Evolutionary conservation across 1,140 invertebrate species (phyloP).

Genomic region (Oncopodura yosiiana): DNA sequence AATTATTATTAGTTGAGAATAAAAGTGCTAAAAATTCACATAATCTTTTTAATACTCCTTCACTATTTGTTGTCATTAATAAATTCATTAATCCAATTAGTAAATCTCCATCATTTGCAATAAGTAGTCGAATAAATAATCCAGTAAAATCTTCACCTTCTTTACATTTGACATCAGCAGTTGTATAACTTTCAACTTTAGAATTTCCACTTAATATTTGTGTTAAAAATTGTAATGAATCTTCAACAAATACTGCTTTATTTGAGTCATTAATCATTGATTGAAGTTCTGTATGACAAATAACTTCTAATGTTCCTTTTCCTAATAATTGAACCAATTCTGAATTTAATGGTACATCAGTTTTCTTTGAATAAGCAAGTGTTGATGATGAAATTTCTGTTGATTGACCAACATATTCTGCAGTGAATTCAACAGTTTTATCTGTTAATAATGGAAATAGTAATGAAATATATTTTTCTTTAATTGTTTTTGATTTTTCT

Average conservation of each 20-base stretch:
- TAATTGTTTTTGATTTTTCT: slow-evolving; percentile 14
- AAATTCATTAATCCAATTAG: slow-evolving; percentile 7
- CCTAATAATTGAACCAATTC: slow-evolving; percentile 18
- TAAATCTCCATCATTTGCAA: slow-evolving; percentile 14
- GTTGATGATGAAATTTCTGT: slow-evolving; percentile 15
- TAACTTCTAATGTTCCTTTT: slow-evolving; percentile 9
- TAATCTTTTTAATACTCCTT: slow-evolving; percentile 17
- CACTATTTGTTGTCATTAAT: slow-evolving; percentile 15
- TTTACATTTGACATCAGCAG: no score
- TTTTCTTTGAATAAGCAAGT: no score
- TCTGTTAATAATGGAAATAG: slow-evolving; percentile 61
- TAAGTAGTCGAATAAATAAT: slow-evolving; percentile 10
- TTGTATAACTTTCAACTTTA: no score
- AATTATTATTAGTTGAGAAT: no score
- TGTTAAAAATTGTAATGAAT: slow-evolving; percentile 11
- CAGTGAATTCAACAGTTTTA: slow-evolving; percentile 28
- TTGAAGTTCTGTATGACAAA: slow-evolving; percentile 19
- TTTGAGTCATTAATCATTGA: slow-evolving; percentile 13
- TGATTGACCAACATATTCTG: slow-evolving; percentile 13
- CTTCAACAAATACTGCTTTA: slow-evolving; percentile 20
- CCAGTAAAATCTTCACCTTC: slow-evolving; percentile 7
- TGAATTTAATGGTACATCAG: slow-evolving; percentile 19
- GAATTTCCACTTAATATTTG: no score
- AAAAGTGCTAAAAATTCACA: slow-evolving; percentile 18
- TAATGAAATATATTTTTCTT: slow-evolving; percentile 37